Evolutionary conservation across 2,888 invertebrate genomes (phyloP), one percentile per base, ranked within the genome.

Genomic region (Trichopoda pennipes): DNA sequence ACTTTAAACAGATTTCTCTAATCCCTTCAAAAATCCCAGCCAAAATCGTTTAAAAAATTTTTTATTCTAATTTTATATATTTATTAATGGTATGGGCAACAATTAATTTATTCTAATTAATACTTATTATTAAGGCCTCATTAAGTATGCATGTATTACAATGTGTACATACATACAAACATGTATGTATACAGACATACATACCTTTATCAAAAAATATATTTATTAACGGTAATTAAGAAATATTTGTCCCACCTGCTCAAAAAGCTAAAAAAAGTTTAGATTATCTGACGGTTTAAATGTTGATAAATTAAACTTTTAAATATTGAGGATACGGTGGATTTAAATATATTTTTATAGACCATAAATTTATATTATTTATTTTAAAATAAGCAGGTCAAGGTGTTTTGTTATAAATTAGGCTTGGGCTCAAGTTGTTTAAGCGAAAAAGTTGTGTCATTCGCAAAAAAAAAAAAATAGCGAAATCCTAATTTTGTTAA

Each of bases 401-500:
- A 58, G 74, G 74, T 69, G 60, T 47, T 78, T 69, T 76, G 42
- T 49, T 49, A 51, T 53, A 76, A 68, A 69, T 63, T 78, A n/a
- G 49, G 35, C 28, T 68, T 63, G 58, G 51, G 69, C 70, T 53
- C 70, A 49, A 78, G 64, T 69, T 44, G 9, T 69, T 68, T 32
- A 12, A 55, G 63, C 56, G 64, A 78, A 70, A 51, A 61, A 49
- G 23, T 58, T 78, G 69, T 69, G 73, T 77, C 76, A 69, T 81
- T 73, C 63, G 68, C 49, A 55, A 72, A 49, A 35, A 16, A 44
- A 6, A 61, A 56, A 63, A 69, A 76, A n/a, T 68, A 69, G 28
- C 55, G 53, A 70, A 74, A 69, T 60, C 69, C 61, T 64, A 78
- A 64, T 78, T 74, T 78, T 66, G 66, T 78, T 70, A 81, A 74